Conservation (phyloP, 2,888 invertebrate species). For the Leptinotarsa rubiginosa region DNA sequence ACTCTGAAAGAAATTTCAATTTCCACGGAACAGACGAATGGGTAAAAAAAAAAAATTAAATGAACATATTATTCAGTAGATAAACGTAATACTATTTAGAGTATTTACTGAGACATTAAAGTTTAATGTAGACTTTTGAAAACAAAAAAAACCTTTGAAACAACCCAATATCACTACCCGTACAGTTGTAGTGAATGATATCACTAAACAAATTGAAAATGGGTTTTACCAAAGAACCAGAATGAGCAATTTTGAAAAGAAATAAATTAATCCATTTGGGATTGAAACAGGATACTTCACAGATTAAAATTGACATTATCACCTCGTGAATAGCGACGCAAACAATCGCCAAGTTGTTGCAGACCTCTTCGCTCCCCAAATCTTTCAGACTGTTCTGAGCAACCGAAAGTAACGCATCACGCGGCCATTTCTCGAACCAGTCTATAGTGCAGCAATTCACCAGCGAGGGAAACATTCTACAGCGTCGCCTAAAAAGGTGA, state of each 20-base stretch:
- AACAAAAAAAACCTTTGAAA: too few species aligned
- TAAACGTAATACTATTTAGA: too few species aligned
- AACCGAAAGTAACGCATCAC: constrained; percentile 86
- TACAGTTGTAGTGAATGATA: too few species aligned
- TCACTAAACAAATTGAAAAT: too few species aligned
- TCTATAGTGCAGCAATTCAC: constrained; percentile 95
- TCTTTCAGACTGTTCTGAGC: constrained; percentile 78
- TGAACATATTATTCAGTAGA: too few species aligned
- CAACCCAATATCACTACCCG: neutral
- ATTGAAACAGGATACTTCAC: neutral
- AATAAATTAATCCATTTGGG: neutral
- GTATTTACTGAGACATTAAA: too few species aligned
- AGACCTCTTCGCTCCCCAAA: constrained; percentile 68
- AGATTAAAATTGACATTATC: constrained; percentile 31
- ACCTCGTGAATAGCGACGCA: constrained; percentile 81
- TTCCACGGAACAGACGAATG: too few species aligned
- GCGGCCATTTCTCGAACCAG: constrained; percentile 94
- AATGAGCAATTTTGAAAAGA: too few species aligned
- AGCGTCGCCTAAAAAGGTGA: constrained; percentile 74
- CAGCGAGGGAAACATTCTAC: constrained; percentile 94
- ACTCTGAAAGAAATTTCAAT: constrained; percentile 68
- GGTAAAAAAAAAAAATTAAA: too few species aligned
- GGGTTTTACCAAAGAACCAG: too few species aligned
- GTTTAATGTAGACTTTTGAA: too few species aligned
- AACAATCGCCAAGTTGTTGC: constrained; percentile 71